Percentiles rank a stretch among this genome's conserved stretches.
phyloP scores from a whole-genome alignment of 1,140 invertebrate genomes.

The Campoletis sonorensis region DNA sequence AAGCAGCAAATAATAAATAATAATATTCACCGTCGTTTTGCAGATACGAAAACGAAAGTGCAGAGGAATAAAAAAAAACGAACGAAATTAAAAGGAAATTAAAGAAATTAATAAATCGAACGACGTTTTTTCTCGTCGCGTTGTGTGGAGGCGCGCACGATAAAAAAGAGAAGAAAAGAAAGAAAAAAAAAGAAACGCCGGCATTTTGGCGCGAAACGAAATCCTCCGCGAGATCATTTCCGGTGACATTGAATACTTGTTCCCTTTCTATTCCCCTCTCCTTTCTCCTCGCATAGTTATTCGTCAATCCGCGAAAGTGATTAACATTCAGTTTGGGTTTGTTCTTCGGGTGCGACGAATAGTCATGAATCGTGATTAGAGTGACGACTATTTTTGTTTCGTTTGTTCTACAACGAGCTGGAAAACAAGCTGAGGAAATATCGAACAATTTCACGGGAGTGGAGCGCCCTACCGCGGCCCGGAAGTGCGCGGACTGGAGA shows the following conservation, averaged over 20 bases:
- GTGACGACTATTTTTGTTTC: not conserved
- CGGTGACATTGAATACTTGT: not conserved
- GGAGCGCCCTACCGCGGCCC: not conserved
- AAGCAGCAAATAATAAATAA: no score
- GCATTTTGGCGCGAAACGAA: not conserved
- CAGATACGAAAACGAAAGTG: slow-evolving; percentile 35
- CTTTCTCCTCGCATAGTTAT: no score
- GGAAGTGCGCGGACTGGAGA: slow-evolving; percentile 30
- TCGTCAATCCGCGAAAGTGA: not conserved
- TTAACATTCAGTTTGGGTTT: not conserved
- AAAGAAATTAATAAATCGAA: slow-evolving; percentile 19
- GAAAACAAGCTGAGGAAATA: slow-evolving; percentile 1
- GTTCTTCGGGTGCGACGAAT: slow-evolving; percentile 5
- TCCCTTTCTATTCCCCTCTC: not conserved
- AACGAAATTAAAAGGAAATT: slow-evolving; percentile 16
- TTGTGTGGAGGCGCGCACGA: slow-evolving; percentile 5
- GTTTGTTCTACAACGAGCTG: not conserved
- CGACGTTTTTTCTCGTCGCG: not conserved
- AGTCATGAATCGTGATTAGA: slow-evolving; percentile 27
- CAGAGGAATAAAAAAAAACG: slow-evolving; percentile 12
- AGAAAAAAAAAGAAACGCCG: not conserved
- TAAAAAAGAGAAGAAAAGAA: no score
- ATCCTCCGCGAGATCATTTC: not conserved
- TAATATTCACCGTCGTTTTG: slow-evolving; percentile 10
- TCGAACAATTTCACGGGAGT: not conserved